Evolutionary conservation across 2,797 vertebrate genomes (phyloP).

Genomic region (Pangasius macronema): DNA sequence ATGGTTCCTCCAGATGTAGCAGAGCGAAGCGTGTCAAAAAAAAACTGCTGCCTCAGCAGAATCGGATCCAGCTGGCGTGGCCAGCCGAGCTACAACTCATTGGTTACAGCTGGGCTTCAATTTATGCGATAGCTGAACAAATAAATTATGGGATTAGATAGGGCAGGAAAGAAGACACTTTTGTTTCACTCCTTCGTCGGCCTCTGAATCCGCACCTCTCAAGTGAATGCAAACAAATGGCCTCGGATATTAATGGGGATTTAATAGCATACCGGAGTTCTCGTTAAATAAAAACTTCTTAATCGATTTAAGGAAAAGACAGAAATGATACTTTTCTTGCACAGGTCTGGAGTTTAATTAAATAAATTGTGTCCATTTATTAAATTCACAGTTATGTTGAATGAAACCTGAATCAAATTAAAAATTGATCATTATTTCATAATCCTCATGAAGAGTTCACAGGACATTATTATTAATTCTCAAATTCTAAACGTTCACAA

Average conservation of each 20-base stretch:
- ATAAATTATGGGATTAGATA: constrained; percentile 94
- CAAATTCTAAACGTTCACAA: not conserved
- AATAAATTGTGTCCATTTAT: not conserved
- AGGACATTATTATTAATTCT: not conserved
- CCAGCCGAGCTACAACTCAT: constrained; percentile 86
- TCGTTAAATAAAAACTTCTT: not conserved
- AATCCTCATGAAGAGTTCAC: not conserved
- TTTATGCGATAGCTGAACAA: constrained; percentile 96
- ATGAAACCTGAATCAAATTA: not conserved
- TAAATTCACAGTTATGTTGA: not conserved
- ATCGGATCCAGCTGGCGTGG: constrained; percentile 87
- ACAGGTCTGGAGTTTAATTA: not conserved
- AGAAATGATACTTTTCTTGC: too few species aligned
- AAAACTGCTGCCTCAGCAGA: constrained; percentile 92
- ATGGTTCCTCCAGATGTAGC: constrained; percentile 94
- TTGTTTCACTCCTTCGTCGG: constrained; percentile 72
- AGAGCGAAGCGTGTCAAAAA: constrained; percentile 80
- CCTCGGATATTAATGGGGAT: not conserved
- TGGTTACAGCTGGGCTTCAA: constrained; percentile 94
- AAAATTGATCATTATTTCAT: not conserved
- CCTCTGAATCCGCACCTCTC: constrained; percentile 40
- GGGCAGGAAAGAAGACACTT: constrained; percentile 64
- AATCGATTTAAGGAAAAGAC: not conserved
- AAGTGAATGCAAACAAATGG: not conserved
- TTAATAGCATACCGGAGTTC: not conserved